Percentiles rank a stretch among this genome's conserved stretches.
These are phyloP conservation scores for Pogonognathellus flavescens DNA, from an alignment of 1,140 invertebrate genomes.

Conservation along the genomic window DNA sequence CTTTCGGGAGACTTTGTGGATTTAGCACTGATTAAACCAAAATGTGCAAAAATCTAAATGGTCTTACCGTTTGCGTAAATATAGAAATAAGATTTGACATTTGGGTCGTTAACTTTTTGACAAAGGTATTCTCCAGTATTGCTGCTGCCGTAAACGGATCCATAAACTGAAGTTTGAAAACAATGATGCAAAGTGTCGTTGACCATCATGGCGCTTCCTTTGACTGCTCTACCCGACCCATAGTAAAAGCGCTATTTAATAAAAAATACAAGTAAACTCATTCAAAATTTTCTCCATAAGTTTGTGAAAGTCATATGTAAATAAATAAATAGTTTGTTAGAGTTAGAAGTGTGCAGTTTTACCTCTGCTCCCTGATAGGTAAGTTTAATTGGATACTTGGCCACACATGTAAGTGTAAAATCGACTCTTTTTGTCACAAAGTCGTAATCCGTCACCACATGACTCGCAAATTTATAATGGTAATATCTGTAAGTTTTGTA, in stretches of 20 bases:
- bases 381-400: background rate
- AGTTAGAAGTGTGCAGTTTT: background rate
- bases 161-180: background rate
- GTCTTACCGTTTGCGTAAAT: background rate
- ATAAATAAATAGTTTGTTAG: too few species aligned
- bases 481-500: background rate
- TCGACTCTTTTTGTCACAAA: background rate
- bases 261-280: too few species aligned
- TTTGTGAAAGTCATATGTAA: too few species aligned
- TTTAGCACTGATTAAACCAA: too few species aligned
- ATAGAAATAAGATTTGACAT: background rate
- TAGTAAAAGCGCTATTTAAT: too few species aligned
- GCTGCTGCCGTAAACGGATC: background rate
- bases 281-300: too few species aligned
- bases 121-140: background rate
- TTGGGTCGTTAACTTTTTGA: background rate
- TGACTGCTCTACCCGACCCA: too few species aligned
- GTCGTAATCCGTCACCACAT: background rate
- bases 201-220: background rate
- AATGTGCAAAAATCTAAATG: too few species aligned
- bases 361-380: background rate
- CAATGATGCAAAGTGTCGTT: conserved; percentile 14
- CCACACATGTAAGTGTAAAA: background rate
- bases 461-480: background rate
- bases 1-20: too few species aligned